Evolutionary conservation across 1,140 invertebrate genomes (phyloP), one percentile per base, ranked within the genome.

Genomic region (Monomorium pharaonis): DNA sequence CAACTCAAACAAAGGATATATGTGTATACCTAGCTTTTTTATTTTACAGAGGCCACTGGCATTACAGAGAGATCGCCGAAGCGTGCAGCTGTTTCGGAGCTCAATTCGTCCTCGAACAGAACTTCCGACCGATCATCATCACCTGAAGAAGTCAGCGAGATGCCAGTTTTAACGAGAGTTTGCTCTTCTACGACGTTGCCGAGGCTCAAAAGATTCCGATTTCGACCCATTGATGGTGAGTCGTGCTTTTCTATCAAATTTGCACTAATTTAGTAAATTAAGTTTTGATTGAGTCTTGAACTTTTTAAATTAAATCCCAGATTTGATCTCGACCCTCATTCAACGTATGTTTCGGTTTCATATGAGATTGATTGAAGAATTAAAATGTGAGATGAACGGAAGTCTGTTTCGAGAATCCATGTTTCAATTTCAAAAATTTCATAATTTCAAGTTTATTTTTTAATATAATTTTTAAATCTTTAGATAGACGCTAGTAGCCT

Each of bases 141-240:
- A 3, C 30, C 56, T 27, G 16, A 56, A 16, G 47, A 85, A 21
- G 67, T 76, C 3, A 89, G n/a, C 72, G 70, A 83, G 56, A 93
- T 93, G 92, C 91, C 92, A 67, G 87, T 87, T 58, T 88, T 92
- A 51, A 92, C 89, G 49, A 86, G 89, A 60, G 86, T 86, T 37
- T 92, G 86, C 62, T 81, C 91, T 60, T 81, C 89, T 83, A 85
- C 85, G 47, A 91, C 91, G 70, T 84, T 92, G n/a, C 90, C 92
- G 21, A 85, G 90, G 18, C 86, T 92, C 54, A 92, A 93, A 65
- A 90, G 87, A 44, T 86, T 91, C 47, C 90, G 89, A 67, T 92
- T 91, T 69, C 81, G 84, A 9, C 77, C 87, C 10, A 83, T 90
- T 70, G 87, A 88, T 77, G 86, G 92, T 92, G n/a, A 92, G 90